Conservation (phyloP, 2,888 invertebrate species). For the Monoplex corrugatus region DNA sequence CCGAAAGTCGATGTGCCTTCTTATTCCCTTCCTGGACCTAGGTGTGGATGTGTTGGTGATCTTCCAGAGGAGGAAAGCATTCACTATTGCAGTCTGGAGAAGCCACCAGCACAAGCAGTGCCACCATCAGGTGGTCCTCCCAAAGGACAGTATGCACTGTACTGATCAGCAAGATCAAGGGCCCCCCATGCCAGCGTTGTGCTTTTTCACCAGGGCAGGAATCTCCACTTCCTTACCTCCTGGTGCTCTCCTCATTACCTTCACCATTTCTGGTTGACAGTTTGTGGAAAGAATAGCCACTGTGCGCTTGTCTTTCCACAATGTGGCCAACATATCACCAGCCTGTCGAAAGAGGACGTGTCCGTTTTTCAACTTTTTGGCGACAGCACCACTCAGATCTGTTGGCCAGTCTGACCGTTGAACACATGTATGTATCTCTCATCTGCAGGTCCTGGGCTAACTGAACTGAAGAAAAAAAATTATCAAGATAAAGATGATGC, state of each 20-base stretch:
- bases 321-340: conserved; percentile 34
- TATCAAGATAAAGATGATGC: background rate
- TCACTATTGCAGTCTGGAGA: conserved; percentile 47
- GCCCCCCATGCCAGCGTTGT: conserved; percentile 50
- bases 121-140: conserved; percentile 55
- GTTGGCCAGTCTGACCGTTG: conserved; percentile 19
- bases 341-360: conserved; percentile 14
- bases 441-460: conserved; percentile 30
- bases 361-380: background rate
- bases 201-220: background rate
- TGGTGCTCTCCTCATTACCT: background rate
- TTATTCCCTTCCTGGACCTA: background rate
- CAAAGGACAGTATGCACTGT: conserved; percentile 47
- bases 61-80: conserved; percentile 14
- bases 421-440: background rate
- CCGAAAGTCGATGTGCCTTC: background rate
- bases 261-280: background rate
- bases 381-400: background rate
- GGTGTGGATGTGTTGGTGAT: background rate
- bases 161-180: conserved; percentile 49
- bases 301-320: conserved; percentile 42
- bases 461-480: conserved; percentile 38
- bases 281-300: conserved; percentile 35
- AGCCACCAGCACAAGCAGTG: conserved; percentile 48
- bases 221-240: background rate